These are phyloP conservation scores for Linepithema humile DNA, from an alignment of 1,140 invertebrate genomes.

Conservation along the genomic window DNA sequence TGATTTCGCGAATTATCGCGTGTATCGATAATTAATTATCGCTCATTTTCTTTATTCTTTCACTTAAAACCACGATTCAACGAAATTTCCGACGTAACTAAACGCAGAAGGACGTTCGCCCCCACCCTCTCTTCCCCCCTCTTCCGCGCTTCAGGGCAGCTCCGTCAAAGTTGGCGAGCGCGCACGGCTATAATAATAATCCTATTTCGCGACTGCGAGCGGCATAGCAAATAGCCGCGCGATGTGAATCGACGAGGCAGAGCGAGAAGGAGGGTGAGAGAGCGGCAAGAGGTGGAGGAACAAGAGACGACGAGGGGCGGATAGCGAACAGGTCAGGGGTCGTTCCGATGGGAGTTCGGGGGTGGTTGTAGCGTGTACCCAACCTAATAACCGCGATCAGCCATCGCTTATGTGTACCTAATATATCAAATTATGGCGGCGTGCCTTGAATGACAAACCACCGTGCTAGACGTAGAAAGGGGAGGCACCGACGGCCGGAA, in stretches of 20 bases:
- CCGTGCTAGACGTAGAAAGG: slow-evolving; percentile 69
- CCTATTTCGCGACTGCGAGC: slow-evolving; percentile 79
- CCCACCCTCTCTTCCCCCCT: neutral
- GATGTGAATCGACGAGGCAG: slow-evolving; percentile 72
- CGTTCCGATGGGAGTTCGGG: slow-evolving; percentile 62
- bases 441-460: slow-evolving; percentile 81
- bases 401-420: slow-evolving; percentile 82
- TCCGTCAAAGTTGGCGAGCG: slow-evolving; percentile 45
- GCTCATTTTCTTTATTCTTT: slow-evolving; percentile 1
- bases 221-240: slow-evolving; percentile 80
- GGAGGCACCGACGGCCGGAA: slow-evolving; percentile 16
- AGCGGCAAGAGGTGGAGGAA: neutral
- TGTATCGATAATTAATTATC: neutral
- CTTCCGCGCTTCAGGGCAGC: slow-evolving; percentile 9
- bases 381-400: slow-evolving; percentile 84
- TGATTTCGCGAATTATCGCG: neutral
- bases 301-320: slow-evolving; percentile 28
- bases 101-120: slow-evolving; percentile 14
- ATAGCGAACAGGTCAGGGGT: slow-evolving; percentile 72
- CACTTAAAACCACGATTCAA: neutral
- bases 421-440: slow-evolving; percentile 82
- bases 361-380: slow-evolving; percentile 75
- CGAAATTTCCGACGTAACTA: slow-evolving; percentile 38
- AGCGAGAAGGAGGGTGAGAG: slow-evolving; percentile 19
- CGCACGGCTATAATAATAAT: slow-evolving; percentile 80